These are phyloP conservation scores for Phocoena phocoena DNA, from an alignment of 2,113 vertebrate genomes.

Conservation along the genomic window DNA sequence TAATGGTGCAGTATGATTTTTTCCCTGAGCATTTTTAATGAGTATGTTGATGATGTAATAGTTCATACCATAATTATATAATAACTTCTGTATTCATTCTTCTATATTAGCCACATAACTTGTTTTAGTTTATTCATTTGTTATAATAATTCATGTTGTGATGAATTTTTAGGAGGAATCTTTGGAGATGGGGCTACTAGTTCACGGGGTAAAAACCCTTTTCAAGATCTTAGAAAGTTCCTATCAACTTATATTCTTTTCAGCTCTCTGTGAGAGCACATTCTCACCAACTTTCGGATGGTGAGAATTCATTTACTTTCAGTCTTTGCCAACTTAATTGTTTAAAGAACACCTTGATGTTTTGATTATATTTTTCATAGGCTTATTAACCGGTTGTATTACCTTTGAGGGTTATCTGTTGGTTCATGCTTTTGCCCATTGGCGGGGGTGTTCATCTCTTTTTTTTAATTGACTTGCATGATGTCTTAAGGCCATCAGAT, in stretches of 20 bases:
- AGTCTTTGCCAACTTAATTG: conserved; percentile 16
- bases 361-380: conserved; percentile 47
- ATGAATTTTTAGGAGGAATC: conserved; percentile 4
- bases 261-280: not conserved
- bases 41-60: not conserved
- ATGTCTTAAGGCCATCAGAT: not conserved
- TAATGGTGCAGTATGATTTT: not conserved
- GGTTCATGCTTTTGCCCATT: not conserved
- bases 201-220: not conserved
- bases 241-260: not conserved
- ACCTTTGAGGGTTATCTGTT: not conserved
- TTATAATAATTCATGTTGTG: not conserved
- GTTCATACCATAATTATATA: not conserved
- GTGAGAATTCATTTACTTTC: conserved; percentile 24
- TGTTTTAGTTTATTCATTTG: not conserved
- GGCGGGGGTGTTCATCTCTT: not conserved
- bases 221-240: conserved; percentile 5
- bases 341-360: not conserved
- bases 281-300: not conserved
- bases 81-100: not conserved
- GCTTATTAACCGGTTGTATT: conserved; percentile 27
- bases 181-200: not conserved
- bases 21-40: not conserved
- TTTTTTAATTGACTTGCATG: not conserved
- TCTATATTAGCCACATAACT: not conserved